Conservation (phyloP, 2,113 vertebrate genomes). For the Actinemys pallida region DNA sequence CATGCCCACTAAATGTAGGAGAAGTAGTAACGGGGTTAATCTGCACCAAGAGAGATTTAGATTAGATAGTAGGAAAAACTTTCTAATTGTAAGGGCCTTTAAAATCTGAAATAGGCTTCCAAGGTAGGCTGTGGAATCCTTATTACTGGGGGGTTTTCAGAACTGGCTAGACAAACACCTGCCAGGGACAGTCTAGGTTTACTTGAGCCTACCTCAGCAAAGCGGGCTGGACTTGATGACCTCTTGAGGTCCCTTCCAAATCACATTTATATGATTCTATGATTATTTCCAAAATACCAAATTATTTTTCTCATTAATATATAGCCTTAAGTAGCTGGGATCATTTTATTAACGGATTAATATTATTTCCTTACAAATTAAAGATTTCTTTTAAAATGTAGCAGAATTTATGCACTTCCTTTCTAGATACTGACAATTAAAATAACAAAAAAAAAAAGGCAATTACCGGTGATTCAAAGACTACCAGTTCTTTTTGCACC, state of each 20-base stretch:
- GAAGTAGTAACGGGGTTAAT: not conserved
- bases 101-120: not conserved
- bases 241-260: not conserved
- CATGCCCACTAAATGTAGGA: not conserved
- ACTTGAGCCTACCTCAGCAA: too few species aligned
- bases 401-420: not conserved
- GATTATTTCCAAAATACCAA: constrained; percentile 58
- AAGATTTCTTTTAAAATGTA: not conserved
- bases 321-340: constrained; percentile 12
- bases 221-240: not conserved
- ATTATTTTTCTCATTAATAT: constrained; percentile 64
- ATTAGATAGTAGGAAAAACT: not conserved
- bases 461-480: not conserved
- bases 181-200: too few species aligned
- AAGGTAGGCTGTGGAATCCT: not conserved
- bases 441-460: not conserved
- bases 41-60: not conserved
- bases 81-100: not conserved
- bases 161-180: not conserved
- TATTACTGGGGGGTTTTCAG: not conserved
- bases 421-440: not conserved
- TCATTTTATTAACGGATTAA: not conserved
- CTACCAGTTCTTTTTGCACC: not conserved
- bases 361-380: constrained; percentile 12
- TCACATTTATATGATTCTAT: not conserved